Conservation (phyloP, 2,888 invertebrate species). For the Cataglyphis albicans region DNA sequence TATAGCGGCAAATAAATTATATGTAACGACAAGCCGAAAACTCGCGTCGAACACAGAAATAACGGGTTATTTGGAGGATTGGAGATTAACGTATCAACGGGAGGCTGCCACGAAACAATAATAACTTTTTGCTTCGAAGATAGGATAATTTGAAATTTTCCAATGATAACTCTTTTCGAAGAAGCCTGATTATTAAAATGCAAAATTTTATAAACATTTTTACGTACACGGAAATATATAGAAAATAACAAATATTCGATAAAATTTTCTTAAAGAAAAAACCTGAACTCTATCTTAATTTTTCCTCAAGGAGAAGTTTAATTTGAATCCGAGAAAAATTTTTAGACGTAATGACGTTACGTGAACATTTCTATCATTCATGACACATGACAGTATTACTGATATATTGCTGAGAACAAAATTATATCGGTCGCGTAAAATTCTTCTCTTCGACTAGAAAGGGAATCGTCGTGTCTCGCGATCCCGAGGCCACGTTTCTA, state of each 20-base stretch:
- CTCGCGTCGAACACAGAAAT: slow-evolving; percentile 27
- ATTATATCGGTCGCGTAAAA: slow-evolving; percentile 3
- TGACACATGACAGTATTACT: neutral
- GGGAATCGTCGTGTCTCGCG: slow-evolving; percentile 16
- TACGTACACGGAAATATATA: neutral
- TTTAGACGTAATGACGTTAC: neutral
- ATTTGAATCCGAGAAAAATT: neutral
- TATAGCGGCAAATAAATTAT: slow-evolving; percentile 50
- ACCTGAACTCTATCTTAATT: neutral
- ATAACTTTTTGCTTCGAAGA: neutral
- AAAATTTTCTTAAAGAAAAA: neutral
- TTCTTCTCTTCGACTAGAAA: slow-evolving; percentile 27
- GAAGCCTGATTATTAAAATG: neutral
- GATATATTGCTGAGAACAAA: neutral
- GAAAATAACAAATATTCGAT: neutral
- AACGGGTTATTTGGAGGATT: slow-evolving; percentile 35
- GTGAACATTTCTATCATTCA: neutral
- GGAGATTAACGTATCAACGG: slow-evolving; percentile 41
- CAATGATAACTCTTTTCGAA: neutral
- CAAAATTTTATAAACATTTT: neutral
- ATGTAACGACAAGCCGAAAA: slow-evolving; percentile 52
- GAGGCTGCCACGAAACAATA: neutral
- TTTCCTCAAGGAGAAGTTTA: neutral
- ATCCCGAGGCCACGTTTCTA: slow-evolving; percentile 15
- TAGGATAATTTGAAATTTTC: neutral